These are phyloP conservation scores for Xiphophorus maculatus DNA, from an alignment of 2,113 vertebrate genomes.

Conservation along the genomic window DNA sequence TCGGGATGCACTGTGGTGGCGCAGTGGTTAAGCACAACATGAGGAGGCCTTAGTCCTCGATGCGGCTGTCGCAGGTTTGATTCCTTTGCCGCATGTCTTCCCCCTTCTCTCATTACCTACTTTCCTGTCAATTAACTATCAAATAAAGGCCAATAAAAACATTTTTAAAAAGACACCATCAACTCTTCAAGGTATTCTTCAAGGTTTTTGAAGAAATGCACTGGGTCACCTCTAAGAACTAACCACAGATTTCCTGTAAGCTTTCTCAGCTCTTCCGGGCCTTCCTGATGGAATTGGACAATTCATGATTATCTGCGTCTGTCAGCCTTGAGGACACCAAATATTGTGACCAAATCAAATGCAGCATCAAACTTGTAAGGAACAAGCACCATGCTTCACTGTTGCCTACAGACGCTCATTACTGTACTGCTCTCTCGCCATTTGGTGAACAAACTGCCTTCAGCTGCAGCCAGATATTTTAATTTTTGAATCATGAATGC, in stretches of 20 bases:
- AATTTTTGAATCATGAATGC: too few relatives aligned
- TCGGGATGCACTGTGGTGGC: not conserved
- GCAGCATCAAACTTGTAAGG: not conserved
- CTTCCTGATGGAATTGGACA: not conserved
- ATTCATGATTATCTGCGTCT: not conserved
- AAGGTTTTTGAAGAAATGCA: not conserved
- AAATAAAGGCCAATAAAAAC: too few relatives aligned
- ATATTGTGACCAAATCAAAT: not conserved
- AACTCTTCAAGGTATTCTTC: not conserved
- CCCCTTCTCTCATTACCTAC: too few relatives aligned
- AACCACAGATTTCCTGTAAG: not conserved
- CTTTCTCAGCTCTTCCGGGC: not conserved
- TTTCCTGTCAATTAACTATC: too few relatives aligned
- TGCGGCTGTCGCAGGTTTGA: too few relatives aligned
- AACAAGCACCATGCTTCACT: not conserved
- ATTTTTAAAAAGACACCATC: not conserved
- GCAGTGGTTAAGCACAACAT: too few relatives aligned
- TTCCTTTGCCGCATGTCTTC: too few relatives aligned
- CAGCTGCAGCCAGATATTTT: too few relatives aligned
- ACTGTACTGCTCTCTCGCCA: too few relatives aligned
- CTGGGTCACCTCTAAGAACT: not conserved
- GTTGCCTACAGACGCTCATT: not conserved
- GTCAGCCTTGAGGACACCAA: not conserved
- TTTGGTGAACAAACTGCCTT: not conserved
- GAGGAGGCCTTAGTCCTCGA: too few relatives aligned